These are phyloP conservation scores for Neoseiulus cucumeris DNA, from an alignment of 1,140 invertebrate genomes.

Conservation along the genomic window DNA sequence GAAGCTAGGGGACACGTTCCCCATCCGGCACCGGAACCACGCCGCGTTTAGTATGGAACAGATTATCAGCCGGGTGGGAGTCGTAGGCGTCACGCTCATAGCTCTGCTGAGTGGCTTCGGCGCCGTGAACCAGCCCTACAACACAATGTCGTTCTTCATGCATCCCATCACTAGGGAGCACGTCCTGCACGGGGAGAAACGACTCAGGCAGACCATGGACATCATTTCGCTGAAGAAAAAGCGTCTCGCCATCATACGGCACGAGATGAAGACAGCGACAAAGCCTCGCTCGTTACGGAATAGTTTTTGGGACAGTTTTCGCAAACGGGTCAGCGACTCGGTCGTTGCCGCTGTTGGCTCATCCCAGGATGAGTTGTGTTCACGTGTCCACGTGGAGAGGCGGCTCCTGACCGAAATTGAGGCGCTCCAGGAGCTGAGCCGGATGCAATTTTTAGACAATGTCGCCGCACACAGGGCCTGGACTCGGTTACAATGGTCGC, in stretches of 20 bases:
- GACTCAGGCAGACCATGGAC: conserved; percentile 84
- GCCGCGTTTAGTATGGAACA: conserved; percentile 76
- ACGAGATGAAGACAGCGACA: conserved; percentile 34
- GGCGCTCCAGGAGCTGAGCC: conserved; percentile 67
- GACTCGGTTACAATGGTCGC: conserved; percentile 79
- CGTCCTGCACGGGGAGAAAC: conserved; percentile 65
- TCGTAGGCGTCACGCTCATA: conserved; percentile 99
- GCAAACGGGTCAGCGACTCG: too few relatives aligned
- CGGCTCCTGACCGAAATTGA: conserved; percentile 65
- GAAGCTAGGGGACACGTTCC: conserved; percentile 98
- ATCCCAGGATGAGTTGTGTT: too few relatives aligned
- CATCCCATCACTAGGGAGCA: conserved; percentile 71
- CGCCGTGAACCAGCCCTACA: conserved; percentile 98
- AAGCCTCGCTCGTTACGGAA: too few relatives aligned
- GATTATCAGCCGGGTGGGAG: conserved; percentile 81
- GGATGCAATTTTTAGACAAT: conserved; percentile 84
- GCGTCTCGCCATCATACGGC: conserved; percentile 30
- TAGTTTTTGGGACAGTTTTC: too few relatives aligned
- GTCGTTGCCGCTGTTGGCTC: too few relatives aligned
- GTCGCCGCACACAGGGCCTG: conserved; percentile 82
- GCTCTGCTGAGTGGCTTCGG: conserved; percentile 94
- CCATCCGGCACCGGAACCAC: conserved; percentile 80
- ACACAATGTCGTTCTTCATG: conserved; percentile 96
- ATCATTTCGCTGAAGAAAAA: conserved; percentile 94
- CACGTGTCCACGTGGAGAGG: conserved; percentile 21